Evolutionary conservation across 2,797 vertebrate genomes (phyloP).

Genomic region (Gallinago solitaria): DNA sequence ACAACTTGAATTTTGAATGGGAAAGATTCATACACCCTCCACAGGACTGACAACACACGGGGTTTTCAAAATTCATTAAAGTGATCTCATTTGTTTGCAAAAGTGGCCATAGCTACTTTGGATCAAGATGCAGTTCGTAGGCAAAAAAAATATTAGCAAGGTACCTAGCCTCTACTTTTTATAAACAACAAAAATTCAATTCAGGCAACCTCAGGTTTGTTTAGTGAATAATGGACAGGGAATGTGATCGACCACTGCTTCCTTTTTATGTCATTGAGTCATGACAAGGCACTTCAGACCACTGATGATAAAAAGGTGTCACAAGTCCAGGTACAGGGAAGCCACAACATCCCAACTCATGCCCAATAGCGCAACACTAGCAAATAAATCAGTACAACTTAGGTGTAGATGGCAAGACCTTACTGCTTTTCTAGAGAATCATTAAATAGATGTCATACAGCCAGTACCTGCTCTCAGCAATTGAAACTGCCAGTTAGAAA

Average conservation of each 20-base stretch:
- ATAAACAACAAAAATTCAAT: not conserved
- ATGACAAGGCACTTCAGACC: not conserved
- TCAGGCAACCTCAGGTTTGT: not conserved
- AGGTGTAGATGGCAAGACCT: not conserved
- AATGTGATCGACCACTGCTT: not conserved
- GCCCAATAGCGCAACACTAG: accelerated
- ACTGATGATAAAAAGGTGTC: not conserved
- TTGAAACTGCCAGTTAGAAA: slow-evolving; percentile 43
- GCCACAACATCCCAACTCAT: not conserved
- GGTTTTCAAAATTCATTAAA: not conserved
- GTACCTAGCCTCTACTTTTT: not conserved
- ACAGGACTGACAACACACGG: not conserved
- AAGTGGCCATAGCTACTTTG: not conserved
- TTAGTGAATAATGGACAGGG: not conserved
- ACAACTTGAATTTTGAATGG: not conserved
- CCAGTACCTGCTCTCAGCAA: slow-evolving; percentile 64
- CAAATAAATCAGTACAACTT: not conserved
- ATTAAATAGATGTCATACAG: not conserved
- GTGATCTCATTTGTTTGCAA: not conserved
- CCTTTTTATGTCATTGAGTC: not conserved
- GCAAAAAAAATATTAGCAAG: not conserved
- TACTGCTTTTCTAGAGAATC: not conserved
- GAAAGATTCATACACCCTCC: not conserved
- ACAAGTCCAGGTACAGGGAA: not conserved
- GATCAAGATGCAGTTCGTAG: not conserved